Conservation (phyloP, 2,797 vertebrate species). For the Remorina albescens region DNA sequence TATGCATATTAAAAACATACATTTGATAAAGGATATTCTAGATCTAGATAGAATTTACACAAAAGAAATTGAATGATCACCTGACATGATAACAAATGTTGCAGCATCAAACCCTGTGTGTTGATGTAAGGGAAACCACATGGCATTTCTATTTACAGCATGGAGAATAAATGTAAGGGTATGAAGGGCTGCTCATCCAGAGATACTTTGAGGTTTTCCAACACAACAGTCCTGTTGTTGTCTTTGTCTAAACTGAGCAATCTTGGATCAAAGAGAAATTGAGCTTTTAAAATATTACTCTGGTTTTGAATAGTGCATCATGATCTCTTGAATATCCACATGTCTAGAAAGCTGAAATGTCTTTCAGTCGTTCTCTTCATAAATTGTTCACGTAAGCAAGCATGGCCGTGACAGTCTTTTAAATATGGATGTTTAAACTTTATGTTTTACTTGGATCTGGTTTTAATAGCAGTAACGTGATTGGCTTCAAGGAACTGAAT, state of each 20-base stretch:
- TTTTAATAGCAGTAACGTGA: slow-evolving; percentile 49
- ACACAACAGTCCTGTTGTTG: slow-evolving; percentile 23
- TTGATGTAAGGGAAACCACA: slow-evolving; percentile 21
- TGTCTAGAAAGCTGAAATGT: not conserved
- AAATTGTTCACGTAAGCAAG: not conserved
- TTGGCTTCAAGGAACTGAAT: slow-evolving; percentile 47
- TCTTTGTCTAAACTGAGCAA: slow-evolving; percentile 20
- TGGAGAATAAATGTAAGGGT: slow-evolving; percentile 6
- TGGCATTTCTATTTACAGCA: slow-evolving; percentile 46
- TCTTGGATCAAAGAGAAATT: slow-evolving; percentile 9
- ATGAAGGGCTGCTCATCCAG: slow-evolving; percentile 2
- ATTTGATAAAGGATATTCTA: not conserved
- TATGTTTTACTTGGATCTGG: slow-evolving; percentile 53
- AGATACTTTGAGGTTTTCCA: slow-evolving; percentile 28
- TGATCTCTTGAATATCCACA: not conserved
- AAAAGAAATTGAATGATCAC: not conserved
- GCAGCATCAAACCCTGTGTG: slow-evolving; percentile 18
- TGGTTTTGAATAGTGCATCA: not conserved
- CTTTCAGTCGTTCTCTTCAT: not conserved
- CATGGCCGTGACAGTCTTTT: slow-evolving; percentile 1
- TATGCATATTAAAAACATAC: not conserved
- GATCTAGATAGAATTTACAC: not conserved
- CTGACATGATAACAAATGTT: slow-evolving; percentile 22
- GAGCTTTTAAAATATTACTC: not conserved
- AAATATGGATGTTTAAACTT: slow-evolving; percentile 22